Conservation (phyloP, 2,113 vertebrate genomes). For the Copsychus sechellarum region DNA sequence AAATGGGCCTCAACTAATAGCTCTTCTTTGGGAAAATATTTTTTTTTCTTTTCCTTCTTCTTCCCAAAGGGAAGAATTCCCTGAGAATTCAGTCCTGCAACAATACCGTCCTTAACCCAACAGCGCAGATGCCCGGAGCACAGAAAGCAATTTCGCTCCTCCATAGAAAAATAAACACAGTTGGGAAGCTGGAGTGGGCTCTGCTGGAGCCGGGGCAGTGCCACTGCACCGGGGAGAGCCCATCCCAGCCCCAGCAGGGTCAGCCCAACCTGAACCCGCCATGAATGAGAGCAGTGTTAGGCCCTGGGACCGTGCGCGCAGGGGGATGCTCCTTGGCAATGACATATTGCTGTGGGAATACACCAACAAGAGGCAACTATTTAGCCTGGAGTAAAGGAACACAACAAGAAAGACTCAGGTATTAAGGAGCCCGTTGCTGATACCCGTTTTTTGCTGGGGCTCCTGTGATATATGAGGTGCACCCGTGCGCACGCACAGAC, state of each 20-base stretch:
- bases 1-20: constrained; percentile 6
- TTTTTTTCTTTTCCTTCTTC: not conserved
- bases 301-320: not conserved
- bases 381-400: constrained; percentile 22
- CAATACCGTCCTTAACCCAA: not conserved
- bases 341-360: constrained; percentile 53
- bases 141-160: not conserved
- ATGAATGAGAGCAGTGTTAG: constrained; percentile 51
- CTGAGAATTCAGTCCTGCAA: not conserved
- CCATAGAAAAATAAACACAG: not conserved
- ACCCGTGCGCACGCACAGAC: not conserved
- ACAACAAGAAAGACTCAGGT: constrained; percentile 20
- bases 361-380: constrained; percentile 35
- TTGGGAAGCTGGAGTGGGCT: not conserved
- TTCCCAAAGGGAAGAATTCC: constrained; percentile 28
- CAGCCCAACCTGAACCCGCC: not conserved
- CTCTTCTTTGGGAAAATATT: not conserved
- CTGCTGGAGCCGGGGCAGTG: not conserved
- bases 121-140: not conserved
- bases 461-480: constrained; percentile 33
- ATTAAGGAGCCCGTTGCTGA: not conserved
- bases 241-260: not conserved
- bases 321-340: constrained; percentile 52
- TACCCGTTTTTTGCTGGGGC: not conserved
- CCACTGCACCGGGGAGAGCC: not conserved